phyloP scores from a whole-genome alignment of 1,140 invertebrate genomes.

The Pseudomyrmex cubaensis region DNA sequence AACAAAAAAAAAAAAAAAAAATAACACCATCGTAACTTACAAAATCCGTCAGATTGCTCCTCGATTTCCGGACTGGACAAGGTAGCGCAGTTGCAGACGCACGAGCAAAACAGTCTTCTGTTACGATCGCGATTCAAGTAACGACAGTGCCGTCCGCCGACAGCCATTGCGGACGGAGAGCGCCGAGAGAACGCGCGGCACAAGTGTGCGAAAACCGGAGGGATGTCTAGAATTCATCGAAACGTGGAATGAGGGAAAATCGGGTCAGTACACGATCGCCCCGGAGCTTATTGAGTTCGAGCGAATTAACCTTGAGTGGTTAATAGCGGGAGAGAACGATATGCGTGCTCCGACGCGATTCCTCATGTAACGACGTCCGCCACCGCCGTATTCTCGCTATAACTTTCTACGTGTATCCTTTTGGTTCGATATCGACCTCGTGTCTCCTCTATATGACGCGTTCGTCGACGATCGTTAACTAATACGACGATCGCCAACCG shows the following conservation, averaged over 20 bases:
- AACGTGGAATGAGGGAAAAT: slow-evolving; percentile 10
- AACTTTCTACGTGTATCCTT: slow-evolving; percentile 1
- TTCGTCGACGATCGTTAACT: slow-evolving; percentile 36
- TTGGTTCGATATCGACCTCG: slow-evolving; percentile 30
- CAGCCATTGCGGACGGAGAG: slow-evolving; percentile 36
- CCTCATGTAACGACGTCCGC: slow-evolving; percentile 15
- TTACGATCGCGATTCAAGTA: slow-evolving; percentile 28
- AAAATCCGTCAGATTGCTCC: slow-evolving; percentile 35
- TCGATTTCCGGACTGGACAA: slow-evolving; percentile 59
- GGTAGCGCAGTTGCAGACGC: slow-evolving; percentile 45
- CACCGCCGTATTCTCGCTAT: too few relatives aligned
- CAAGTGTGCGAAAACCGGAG: too few relatives aligned
- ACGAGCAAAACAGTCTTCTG: slow-evolving; percentile 55
- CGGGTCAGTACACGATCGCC: not conserved
- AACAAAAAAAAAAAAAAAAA: not conserved
- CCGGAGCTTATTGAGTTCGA: not conserved
- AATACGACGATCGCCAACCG: slow-evolving; percentile 38
- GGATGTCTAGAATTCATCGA: not conserved
- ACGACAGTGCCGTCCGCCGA: slow-evolving; percentile 41
- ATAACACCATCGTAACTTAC: slow-evolving; percentile 42
- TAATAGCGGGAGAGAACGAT: slow-evolving; percentile 36
- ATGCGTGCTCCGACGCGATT: slow-evolving; percentile 63
- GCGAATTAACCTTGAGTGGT: slow-evolving; percentile 18
- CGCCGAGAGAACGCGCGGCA: not conserved
- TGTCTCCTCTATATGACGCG: not conserved